Conservation (phyloP, 2,113 vertebrate genomes). For the Terrapene triunguis region DNA sequence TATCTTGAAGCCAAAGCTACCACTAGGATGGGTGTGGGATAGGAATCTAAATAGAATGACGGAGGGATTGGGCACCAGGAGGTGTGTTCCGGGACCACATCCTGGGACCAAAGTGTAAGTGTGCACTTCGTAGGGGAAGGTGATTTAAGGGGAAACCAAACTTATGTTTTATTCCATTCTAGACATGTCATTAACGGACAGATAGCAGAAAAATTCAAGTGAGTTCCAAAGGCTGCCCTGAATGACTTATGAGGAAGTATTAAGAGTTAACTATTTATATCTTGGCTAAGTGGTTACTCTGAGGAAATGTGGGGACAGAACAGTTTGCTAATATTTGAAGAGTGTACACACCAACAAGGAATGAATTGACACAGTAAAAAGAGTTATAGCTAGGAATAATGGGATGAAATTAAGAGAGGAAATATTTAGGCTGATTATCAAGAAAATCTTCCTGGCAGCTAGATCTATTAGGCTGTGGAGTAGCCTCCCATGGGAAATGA, state of each 20-base stretch:
- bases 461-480: not conserved
- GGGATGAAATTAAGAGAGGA: not conserved
- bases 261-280: not conserved
- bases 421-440: not conserved
- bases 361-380: not conserved
- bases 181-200: rapidly evolving
- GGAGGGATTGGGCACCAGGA: not conserved
- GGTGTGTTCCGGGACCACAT: not conserved
- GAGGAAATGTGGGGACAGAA: not conserved
- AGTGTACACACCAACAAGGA: not conserved
- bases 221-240: not conserved
- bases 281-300: rapidly evolving
- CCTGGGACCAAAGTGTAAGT: not conserved
- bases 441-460: not conserved
- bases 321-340: not conserved
- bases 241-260: not conserved
- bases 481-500: not conserved
- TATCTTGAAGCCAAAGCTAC: not conserved
- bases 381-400: not conserved
- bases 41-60: not conserved
- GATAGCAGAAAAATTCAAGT: not conserved
- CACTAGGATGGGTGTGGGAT: not conserved
- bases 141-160: not conserved
- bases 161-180: not conserved
- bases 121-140: not conserved